Conservation (phyloP, 2,113 vertebrate genomes). For the Centropristis striata region DNA sequence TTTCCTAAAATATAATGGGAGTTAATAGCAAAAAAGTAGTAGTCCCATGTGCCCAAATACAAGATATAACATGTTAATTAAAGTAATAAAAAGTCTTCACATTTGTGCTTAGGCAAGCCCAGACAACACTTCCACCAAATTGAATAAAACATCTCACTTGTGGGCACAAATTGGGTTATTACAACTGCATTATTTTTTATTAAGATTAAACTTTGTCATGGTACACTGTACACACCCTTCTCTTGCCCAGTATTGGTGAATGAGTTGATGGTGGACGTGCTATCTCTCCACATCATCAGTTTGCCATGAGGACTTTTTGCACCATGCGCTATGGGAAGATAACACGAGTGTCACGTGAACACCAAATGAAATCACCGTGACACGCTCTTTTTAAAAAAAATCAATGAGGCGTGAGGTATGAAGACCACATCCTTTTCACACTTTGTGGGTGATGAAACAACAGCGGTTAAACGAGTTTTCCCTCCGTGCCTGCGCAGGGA, state of each 20-base stretch:
- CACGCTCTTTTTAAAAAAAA: slow-evolving; percentile 36
- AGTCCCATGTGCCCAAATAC: no score
- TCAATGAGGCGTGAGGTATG: slow-evolving; percentile 47
- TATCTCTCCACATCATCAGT: slow-evolving; percentile 27
- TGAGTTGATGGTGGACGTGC: slow-evolving; percentile 3
- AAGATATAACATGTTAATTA: no score
- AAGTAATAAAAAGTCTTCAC: no score
- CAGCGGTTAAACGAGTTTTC: slow-evolving; percentile 8
- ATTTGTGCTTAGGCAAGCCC: no score
- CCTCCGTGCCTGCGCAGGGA: slow-evolving; percentile 18
- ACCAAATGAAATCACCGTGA: slow-evolving; percentile 37
- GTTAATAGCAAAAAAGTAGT: no score
- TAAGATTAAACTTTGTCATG: no score
- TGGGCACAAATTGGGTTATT: no score
- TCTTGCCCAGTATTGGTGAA: neutral
- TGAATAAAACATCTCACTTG: no score
- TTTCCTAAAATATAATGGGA: no score
- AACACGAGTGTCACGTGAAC: slow-evolving; percentile 41
- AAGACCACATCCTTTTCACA: slow-evolving; percentile 32
- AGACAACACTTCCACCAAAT: no score
- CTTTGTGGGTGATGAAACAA: slow-evolving; percentile 40
- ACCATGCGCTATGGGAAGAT: neutral
- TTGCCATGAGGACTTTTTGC: slow-evolving; percentile 31
- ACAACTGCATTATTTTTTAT: no score
- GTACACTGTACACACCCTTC: no score